Evolutionary conservation across 1,140 invertebrate species (phyloP).

Genomic region (Neocloeon triangulifer): DNA sequence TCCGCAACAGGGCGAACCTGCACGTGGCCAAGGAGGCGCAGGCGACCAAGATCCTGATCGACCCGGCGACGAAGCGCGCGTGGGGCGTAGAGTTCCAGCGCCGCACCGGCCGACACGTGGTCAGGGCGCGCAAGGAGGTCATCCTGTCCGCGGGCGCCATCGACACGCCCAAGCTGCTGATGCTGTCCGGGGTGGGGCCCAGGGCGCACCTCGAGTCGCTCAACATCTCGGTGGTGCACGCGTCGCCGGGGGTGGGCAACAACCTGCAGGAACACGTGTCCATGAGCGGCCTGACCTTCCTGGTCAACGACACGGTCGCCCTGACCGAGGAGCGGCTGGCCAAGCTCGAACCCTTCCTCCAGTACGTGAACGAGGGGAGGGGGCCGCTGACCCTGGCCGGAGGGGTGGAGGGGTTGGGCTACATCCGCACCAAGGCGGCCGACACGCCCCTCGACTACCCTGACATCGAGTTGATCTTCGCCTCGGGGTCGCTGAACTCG

Average conservation of each 20-base stretch:
- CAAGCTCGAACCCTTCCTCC: constrained; percentile 19
- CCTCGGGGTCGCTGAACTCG: background rate
- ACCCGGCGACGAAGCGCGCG: constrained; percentile 21
- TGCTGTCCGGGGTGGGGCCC: constrained; percentile 32
- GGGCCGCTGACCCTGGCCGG: constrained; percentile 26
- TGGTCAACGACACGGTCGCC: constrained; percentile 28
- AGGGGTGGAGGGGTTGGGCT: constrained; percentile 36
- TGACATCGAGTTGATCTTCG: constrained; percentile 30
- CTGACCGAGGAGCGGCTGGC: constrained; percentile 20
- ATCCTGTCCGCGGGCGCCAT: constrained; percentile 30
- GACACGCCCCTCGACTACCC: constrained; percentile 21
- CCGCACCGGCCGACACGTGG: constrained; percentile 14
- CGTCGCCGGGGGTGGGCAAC: constrained; percentile 40
- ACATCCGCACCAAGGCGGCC: constrained; percentile 25
- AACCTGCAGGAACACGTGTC: constrained; percentile 62
- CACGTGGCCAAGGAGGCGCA: constrained; percentile 20
- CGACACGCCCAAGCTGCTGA: constrained; percentile 31
- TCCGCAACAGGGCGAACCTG: constrained; percentile 20
- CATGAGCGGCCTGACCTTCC: constrained; percentile 39
- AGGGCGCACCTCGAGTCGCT: constrained; percentile 20
- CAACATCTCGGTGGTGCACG: background rate
- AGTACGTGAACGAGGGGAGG: constrained; percentile 22
- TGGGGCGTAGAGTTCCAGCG: constrained; percentile 24
- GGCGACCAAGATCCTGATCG: constrained; percentile 21
- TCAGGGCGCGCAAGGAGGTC: constrained; percentile 23